A percentile compares a stretch with the other conserved stretches of the same genome.
phyloP scores from a whole-genome alignment of 1,140 invertebrate genomes.

The Alviniconcha marisindica region DNA sequence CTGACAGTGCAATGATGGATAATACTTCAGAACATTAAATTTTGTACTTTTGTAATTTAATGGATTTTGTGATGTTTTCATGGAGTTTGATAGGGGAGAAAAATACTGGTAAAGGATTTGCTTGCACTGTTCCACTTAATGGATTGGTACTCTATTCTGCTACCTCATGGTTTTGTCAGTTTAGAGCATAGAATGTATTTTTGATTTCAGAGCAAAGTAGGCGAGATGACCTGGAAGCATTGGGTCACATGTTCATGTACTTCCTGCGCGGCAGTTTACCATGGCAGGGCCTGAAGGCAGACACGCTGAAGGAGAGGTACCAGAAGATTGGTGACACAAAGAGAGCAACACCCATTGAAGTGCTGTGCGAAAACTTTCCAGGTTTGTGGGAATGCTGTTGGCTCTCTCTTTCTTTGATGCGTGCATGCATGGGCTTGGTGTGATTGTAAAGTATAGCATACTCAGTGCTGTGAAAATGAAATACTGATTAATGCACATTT shows the following conservation, averaged over 20 bases:
- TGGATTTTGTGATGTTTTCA: too few species aligned
- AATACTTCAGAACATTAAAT: too few species aligned
- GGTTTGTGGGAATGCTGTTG: conserved; percentile 72
- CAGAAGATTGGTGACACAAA: conserved; percentile 99
- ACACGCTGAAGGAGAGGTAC: conserved; percentile 99
- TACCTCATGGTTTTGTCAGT: too few species aligned
- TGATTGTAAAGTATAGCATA: neutral
- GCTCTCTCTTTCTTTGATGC: neutral
- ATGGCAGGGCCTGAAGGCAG: conserved; percentile 99
- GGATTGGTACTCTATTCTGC: too few species aligned
- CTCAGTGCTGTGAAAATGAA: too few species aligned
- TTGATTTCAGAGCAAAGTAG: conserved; percentile 94
- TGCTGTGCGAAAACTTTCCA: conserved; percentile 98
- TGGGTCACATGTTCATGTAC: conserved; percentile 99
- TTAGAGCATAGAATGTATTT: too few species aligned
- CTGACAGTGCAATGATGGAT: too few species aligned
- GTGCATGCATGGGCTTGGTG: neutral
- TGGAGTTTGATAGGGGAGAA: too few species aligned
- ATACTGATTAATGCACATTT: too few species aligned
- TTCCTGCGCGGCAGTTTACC: conserved; percentile 98
- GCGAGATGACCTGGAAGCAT: conserved; percentile 98
- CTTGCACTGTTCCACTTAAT: too few species aligned
- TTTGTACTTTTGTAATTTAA: too few species aligned
- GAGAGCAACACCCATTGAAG: conserved; percentile 96
- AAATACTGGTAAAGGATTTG: too few species aligned